Base-by-base conservation (phyloP, 2,113 vertebrate species). In the Coregonus clupeaformis region DNA sequence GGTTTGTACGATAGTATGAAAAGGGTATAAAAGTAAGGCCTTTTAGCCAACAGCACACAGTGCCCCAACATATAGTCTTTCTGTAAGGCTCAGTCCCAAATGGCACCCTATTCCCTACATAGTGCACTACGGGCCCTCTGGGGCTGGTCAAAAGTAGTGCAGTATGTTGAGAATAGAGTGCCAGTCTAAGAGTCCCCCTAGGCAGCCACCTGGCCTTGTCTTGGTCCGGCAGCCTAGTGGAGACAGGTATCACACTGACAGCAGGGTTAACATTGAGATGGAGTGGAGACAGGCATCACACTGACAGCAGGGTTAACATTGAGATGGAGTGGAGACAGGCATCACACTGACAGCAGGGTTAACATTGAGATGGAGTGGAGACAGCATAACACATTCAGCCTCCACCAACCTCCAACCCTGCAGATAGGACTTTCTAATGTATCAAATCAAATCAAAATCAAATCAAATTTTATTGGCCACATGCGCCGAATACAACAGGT, bases 361-460 rank as follows among this genome's bases (percentile, higher is more conserved):
- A 76, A 77, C 70, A 77, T 84, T 84, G 77, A 80, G 77, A 87
- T 84, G 59, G 75, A 84, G 75, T 66, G 65, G 29, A 68, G 83
- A 86, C 80, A 86, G 55, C 69, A 47, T 69, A 76, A 81, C 81
- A 70, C 77, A 66, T 82, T 75, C 20, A 73, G 74, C 27, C 80
- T 69, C 71, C 71, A 80, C 77, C 74, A 80, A 3, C 25, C 12
- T 18, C 78, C 76, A 72, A 59, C 6, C 77, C 82, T 78, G n/a
- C n/a, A n/a, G n/a, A n/a, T n/a, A 32, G 77, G 76, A 78, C 76
- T 66, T 84, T 82, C 79, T 84, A 65, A 82, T 77, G 75, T 52
- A 86, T n/a, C n/a, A n/a, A n/a, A n/a, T n/a, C n/a, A n/a, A n/a
- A n/a, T n/a, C n/a, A n/a, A n/a, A n/a, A n/a, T n/a, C n/a, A n/a